Percentiles rank a stretch among this genome's conserved stretches.
phyloP scores from a whole-genome alignment of 2,888 invertebrate species.

The Calephelis perditalis region DNA sequence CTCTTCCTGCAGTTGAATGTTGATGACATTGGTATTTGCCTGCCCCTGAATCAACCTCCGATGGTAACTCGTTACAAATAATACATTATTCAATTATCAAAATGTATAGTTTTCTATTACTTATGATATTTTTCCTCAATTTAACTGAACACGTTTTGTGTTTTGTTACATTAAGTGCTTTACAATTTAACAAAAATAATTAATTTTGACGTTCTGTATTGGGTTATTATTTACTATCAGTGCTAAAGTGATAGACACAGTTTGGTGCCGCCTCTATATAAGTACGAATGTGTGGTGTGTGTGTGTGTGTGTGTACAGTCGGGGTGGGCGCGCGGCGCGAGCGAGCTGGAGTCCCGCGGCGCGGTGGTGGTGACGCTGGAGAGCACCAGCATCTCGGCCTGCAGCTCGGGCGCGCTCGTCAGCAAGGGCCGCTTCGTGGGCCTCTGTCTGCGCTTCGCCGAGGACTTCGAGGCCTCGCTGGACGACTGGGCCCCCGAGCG shows the following conservation, averaged over 20 bases:
- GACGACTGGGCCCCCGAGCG: slow-evolving; percentile 99
- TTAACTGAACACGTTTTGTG: no score
- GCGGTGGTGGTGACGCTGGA: slow-evolving; percentile 97
- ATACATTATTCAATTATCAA: no score
- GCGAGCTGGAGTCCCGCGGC: slow-evolving; percentile 88
- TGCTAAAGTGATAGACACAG: no score
- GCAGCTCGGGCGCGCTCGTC: slow-evolving; percentile 96
- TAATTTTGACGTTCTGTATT: no score
- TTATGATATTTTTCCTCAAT: no score
- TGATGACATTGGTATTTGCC: slow-evolving; percentile 97
- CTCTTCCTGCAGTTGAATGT: slow-evolving; percentile 96
- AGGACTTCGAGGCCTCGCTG: slow-evolving; percentile 96
- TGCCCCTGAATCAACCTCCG: slow-evolving; percentile 92
- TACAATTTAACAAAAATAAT: no score
- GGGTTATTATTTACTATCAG: no score
- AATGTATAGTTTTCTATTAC: no score
- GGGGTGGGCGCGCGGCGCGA: slow-evolving; percentile 76
- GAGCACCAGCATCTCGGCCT: slow-evolving; percentile 95
- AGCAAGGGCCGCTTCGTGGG: slow-evolving; percentile 95
- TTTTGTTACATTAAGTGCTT: no score
- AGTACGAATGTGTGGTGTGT: background rate
- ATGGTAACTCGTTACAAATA: slow-evolving; percentile 53
- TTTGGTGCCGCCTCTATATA: no score
- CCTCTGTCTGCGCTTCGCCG: slow-evolving; percentile 95
- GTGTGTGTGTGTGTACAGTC: slow-evolving; percentile 43